Percentiles rank a stretch among this genome's conserved stretches.
These are phyloP conservation scores for Artemia sinica DNA, from an alignment of 2,888 invertebrate species.

Conservation along the genomic window DNA sequence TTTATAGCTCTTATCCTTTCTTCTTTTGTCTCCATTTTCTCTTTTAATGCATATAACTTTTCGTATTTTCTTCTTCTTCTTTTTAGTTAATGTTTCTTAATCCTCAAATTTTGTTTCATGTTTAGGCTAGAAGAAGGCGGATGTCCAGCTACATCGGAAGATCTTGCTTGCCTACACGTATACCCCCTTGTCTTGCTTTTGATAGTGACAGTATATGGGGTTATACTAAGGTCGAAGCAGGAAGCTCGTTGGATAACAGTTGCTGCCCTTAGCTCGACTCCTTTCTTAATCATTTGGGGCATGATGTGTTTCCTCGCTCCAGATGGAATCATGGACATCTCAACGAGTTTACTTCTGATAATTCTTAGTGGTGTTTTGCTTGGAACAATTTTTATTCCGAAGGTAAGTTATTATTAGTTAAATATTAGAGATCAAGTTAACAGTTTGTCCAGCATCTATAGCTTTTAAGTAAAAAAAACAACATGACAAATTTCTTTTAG, in stretches of 20 bases:
- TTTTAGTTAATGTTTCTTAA: too few species aligned
- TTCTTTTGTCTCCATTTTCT: too few species aligned
- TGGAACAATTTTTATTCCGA: background rate
- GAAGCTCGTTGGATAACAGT: conserved; percentile 9
- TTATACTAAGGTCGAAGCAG: conserved; percentile 2
- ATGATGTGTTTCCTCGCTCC: conserved; percentile 8
- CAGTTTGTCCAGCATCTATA: too few species aligned
- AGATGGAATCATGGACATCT: background rate
- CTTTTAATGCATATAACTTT: too few species aligned
- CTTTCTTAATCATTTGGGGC: background rate
- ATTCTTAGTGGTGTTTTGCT: background rate
- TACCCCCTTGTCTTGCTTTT: background rate
- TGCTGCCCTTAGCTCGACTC: background rate
- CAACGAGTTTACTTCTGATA: background rate
- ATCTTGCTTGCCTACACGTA: conserved; percentile 2
- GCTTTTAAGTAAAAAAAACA: too few species aligned
- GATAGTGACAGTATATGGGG: background rate
- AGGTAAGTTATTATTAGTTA: background rate
- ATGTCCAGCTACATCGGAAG: conserved; percentile 1
- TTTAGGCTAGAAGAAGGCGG: background rate
- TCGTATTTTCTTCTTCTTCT: too few species aligned
- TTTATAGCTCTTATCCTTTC: too few species aligned
- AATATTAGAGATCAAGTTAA: too few species aligned
- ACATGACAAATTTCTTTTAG: too few species aligned
- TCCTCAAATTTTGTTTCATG: too few species aligned